Evolutionary conservation across 2,888 invertebrate genomes (phyloP).

Genomic region (Linyphia triangularis): DNA sequence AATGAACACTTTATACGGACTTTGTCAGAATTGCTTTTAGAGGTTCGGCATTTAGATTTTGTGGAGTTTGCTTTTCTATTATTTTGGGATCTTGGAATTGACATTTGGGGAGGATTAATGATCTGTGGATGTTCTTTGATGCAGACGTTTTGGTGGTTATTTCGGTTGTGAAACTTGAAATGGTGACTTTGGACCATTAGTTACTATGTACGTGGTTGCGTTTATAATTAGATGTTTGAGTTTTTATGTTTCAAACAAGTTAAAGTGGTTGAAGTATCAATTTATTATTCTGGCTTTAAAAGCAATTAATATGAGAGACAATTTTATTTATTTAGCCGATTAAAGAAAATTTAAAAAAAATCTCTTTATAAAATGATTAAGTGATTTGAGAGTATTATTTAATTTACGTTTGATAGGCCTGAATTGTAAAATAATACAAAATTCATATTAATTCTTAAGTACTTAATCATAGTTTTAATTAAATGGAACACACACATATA

Average conservation of each 20-base stretch:
- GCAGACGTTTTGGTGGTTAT: too few species aligned
- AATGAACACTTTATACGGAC: not conserved
- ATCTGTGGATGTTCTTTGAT: not conserved
- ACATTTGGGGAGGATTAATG: slow-evolving; percentile 22
- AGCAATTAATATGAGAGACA: too few species aligned
- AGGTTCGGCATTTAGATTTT: slow-evolving; percentile 3
- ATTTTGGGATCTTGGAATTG: slow-evolving; percentile 12
- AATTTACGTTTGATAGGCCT: not conserved
- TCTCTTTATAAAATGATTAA: too few species aligned
- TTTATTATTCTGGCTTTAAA: too few species aligned
- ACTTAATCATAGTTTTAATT: too few species aligned
- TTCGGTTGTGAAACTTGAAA: not conserved
- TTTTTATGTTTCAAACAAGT: not conserved
- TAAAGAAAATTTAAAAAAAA: too few species aligned
- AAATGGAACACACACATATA: too few species aligned
- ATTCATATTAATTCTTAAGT: too few species aligned
- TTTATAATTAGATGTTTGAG: not conserved
- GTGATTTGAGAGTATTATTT: too few species aligned
- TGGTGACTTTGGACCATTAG: not conserved
- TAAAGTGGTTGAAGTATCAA: not conserved
- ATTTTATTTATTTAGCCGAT: too few species aligned
- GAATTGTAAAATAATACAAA: too few species aligned
- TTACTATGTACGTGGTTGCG: not conserved
- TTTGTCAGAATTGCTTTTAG: not conserved
- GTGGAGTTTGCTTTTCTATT: not conserved